phyloP scores from a whole-genome alignment of 92 coral and sea anemone genomes.

The Epizoanthus scotinus region DNA sequence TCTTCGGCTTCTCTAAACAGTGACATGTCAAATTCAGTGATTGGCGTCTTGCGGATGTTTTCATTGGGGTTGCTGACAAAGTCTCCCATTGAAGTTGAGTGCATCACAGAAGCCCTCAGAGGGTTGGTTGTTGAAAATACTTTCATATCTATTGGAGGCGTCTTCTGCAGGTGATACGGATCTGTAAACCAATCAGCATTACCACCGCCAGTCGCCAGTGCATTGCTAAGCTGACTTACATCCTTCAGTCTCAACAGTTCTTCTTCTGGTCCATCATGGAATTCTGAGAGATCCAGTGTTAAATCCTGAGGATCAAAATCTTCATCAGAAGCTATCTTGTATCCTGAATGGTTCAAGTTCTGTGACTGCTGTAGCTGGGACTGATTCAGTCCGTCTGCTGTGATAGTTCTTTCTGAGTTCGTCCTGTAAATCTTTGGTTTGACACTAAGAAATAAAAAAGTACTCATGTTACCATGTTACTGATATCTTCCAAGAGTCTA shows the following conservation, averaged over 20 bases:
- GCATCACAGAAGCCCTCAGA: slow-evolving; percentile 82
- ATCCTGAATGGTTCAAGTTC: slow-evolving; percentile 54
- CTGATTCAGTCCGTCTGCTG: slow-evolving; percentile 38
- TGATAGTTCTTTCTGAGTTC: slow-evolving; percentile 85
- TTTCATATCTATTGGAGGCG: slow-evolving; percentile 65
- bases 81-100: slow-evolving; percentile 74
- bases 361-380: slow-evolving; percentile 33
- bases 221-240: slow-evolving; percentile 26
- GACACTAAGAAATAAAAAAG: slow-evolving; percentile 39
- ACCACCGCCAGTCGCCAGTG: slow-evolving; percentile 50
- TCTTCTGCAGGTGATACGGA: slow-evolving; percentile 73
- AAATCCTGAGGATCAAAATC: slow-evolving; percentile 66
- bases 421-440: slow-evolving; percentile 82
- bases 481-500: too few relatives aligned
- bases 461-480: too few relatives aligned
- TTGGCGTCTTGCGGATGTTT: slow-evolving; percentile 74
- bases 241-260: slow-evolving; percentile 75
- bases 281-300: slow-evolving; percentile 75
- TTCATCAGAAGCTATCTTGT: slow-evolving; percentile 62
- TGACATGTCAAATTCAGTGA: slow-evolving; percentile 79
- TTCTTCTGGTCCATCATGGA: slow-evolving; percentile 80
- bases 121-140: slow-evolving; percentile 72
- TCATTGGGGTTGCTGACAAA: slow-evolving; percentile 69
- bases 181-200: slow-evolving; percentile 83
- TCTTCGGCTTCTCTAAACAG: slow-evolving; percentile 86